These are phyloP conservation scores for Calliopsis andreniformis DNA, from an alignment of 1,140 invertebrate species.

Conservation along the genomic window DNA sequence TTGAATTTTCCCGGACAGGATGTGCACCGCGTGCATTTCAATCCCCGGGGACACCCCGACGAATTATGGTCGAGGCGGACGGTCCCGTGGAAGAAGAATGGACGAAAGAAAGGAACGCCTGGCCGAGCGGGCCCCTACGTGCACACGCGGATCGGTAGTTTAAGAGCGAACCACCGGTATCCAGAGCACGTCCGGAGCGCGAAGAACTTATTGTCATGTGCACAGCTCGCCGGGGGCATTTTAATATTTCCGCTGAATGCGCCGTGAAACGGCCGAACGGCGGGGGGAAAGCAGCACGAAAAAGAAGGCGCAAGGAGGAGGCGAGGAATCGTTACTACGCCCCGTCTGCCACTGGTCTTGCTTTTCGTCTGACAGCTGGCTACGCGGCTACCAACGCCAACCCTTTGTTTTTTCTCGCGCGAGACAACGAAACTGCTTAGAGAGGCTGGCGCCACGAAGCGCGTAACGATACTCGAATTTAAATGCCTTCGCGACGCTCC, in stretches of 20 bases:
- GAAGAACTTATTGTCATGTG: slow-evolving; percentile 75
- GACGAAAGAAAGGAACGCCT: slow-evolving; percentile 9
- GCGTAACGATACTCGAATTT: slow-evolving; percentile 61
- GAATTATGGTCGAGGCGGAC: slow-evolving; percentile 66
- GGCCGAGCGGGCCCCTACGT: slow-evolving; percentile 24
- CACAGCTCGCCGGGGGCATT: slow-evolving; percentile 65
- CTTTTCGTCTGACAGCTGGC: slow-evolving; percentile 50
- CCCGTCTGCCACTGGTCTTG: slow-evolving; percentile 65
- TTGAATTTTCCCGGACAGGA: slow-evolving; percentile 76
- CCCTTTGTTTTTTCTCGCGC: slow-evolving; percentile 39
- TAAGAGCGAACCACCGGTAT: slow-evolving; percentile 67
- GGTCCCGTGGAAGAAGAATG: slow-evolving; percentile 33
- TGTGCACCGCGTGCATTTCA: slow-evolving; percentile 77
- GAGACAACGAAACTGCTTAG: slow-evolving; percentile 44
- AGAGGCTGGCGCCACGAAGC: slow-evolving; percentile 55
- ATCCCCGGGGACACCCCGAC: slow-evolving; percentile 72
- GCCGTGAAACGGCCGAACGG: slow-evolving; percentile 38
- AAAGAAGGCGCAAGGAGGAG: slow-evolving; percentile 43
- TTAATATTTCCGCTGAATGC: slow-evolving; percentile 72
- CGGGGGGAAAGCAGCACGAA: background rate
- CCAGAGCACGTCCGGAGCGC: slow-evolving; percentile 74
- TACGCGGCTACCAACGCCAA: slow-evolving; percentile 5
- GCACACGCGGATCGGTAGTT: slow-evolving; percentile 63
- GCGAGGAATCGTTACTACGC: slow-evolving; percentile 52
- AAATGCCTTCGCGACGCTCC: slow-evolving; percentile 32